A percentile compares a stretch with the other conserved stretches of the same genome.
phyloP scores from a whole-genome alignment of 2,113 vertebrate species.

The Syrrhaptes paradoxus region DNA sequence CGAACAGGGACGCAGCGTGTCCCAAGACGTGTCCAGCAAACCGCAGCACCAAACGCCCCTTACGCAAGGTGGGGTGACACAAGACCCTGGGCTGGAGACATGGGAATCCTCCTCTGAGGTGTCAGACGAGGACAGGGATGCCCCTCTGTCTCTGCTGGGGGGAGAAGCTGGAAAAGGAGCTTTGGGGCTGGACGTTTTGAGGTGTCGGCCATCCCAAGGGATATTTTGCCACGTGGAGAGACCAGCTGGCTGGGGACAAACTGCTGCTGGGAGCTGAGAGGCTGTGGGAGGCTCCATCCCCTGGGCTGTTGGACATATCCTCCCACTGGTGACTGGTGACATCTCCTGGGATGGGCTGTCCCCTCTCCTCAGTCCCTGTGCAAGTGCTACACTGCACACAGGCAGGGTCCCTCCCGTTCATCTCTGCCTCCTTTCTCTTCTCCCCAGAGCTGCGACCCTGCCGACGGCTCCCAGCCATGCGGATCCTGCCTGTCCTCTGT shows the following conservation, averaged over 20 bases:
- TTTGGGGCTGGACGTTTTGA: background rate
- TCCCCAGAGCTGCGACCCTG: background rate
- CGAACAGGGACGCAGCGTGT: background rate
- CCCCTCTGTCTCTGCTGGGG: accelerated
- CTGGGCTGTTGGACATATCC: accelerated
- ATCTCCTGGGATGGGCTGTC: background rate
- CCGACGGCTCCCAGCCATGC: background rate
- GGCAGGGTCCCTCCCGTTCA: background rate
- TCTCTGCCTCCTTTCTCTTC: background rate
- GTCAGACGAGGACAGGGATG: background rate
- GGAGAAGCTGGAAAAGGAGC: background rate
- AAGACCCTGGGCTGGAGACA: background rate
- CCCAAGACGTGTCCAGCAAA: slow-evolving; percentile 17
- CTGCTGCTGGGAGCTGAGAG: background rate
- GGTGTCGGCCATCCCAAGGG: background rate
- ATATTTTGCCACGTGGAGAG: background rate
- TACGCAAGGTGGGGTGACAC: background rate
- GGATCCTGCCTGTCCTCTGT: slow-evolving; percentile 15
- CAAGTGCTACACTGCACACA: accelerated
- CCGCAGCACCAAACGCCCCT: background rate
- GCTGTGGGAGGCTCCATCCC: background rate
- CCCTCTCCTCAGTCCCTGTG: background rate
- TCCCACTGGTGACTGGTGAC: background rate
- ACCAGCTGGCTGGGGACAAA: background rate
- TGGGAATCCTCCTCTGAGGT: background rate